Conservation (phyloP, 2,888 invertebrate species). For the Spatulosminthurus flaviceps region DNA sequence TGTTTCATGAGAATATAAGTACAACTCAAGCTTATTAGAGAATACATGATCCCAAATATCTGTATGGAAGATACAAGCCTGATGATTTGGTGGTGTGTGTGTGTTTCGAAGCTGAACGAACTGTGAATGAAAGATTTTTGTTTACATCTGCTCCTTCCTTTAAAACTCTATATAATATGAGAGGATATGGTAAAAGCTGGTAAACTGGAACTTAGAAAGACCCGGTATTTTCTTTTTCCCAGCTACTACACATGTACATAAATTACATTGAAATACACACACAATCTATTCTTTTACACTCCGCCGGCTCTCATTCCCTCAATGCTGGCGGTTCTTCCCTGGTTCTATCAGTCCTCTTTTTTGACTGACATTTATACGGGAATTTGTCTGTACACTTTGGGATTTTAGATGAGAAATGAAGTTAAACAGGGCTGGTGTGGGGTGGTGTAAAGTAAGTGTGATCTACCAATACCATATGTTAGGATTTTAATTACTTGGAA, state of each 20-base stretch:
- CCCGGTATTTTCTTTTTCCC: neutral
- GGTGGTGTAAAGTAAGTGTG: conserved; percentile 10
- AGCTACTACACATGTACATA: too few species aligned
- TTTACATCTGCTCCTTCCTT: conserved; percentile 48
- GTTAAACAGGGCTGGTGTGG: conserved; percentile 25
- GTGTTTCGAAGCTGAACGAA: neutral
- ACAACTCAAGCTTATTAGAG: too few species aligned
- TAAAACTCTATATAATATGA: neutral
- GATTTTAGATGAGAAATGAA: conserved; percentile 30
- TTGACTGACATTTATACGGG: conserved; percentile 31
- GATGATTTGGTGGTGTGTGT: neutral
- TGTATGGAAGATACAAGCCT: neutral
- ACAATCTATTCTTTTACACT: neutral
- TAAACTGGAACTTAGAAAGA: conserved; percentile 20
- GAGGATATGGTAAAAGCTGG: conserved; percentile 5
- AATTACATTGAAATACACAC: conserved; percentile 16
- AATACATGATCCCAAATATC: too few species aligned
- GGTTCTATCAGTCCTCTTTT: conserved; percentile 25
- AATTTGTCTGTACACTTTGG: conserved; percentile 38
- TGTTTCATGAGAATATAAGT: neutral
- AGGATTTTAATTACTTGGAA: neutral
- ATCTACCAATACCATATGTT: neutral
- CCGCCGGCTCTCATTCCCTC: conserved; percentile 20
- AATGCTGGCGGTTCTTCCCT: too few species aligned
- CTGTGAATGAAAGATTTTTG: conserved; percentile 50